Percentiles rank a stretch among this genome's conserved stretches.
Evolutionary conservation across 1,140 invertebrate species (phyloP).

Genomic region (Formica exsecta): DNA sequence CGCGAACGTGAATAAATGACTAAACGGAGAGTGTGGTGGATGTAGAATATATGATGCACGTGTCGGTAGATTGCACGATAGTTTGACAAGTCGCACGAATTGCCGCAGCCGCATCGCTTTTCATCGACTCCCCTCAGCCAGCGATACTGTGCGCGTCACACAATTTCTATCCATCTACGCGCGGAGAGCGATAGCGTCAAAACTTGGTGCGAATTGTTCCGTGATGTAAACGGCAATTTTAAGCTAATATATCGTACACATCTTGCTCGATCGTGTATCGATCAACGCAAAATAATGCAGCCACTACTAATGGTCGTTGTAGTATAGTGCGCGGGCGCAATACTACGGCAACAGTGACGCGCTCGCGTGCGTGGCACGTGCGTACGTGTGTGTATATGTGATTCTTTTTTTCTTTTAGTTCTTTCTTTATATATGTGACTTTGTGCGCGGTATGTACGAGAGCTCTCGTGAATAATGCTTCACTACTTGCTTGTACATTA

Average conservation of each 20-base stretch:
- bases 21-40: conserved; percentile 32
- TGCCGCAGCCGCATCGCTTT: background rate
- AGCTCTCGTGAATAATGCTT: background rate
- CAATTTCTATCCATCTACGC: background rate
- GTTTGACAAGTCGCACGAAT: conserved; percentile 4
- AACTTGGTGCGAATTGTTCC: background rate
- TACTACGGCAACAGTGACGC: background rate
- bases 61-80: conserved; percentile 43
- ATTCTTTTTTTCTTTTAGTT: too few species aligned
- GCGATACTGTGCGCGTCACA: background rate
- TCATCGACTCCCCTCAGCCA: background rate
- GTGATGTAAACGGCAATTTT: conserved; percentile 57
- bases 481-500: background rate
- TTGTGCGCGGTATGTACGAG: background rate
- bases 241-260: background rate
- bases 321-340: background rate
- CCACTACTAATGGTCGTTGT: background rate
- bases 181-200: background rate
- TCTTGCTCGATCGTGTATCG: conserved; percentile 18
- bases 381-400: background rate
- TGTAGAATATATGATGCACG: conserved; percentile 47
- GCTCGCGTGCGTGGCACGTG: conserved; percentile 10
- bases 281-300: background rate
- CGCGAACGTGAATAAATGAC: conserved; percentile 50
- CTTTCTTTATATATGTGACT: background rate